These are phyloP conservation scores for Egretta garzetta DNA, from an alignment of 2,113 vertebrate genomes.

Conservation along the genomic window DNA sequence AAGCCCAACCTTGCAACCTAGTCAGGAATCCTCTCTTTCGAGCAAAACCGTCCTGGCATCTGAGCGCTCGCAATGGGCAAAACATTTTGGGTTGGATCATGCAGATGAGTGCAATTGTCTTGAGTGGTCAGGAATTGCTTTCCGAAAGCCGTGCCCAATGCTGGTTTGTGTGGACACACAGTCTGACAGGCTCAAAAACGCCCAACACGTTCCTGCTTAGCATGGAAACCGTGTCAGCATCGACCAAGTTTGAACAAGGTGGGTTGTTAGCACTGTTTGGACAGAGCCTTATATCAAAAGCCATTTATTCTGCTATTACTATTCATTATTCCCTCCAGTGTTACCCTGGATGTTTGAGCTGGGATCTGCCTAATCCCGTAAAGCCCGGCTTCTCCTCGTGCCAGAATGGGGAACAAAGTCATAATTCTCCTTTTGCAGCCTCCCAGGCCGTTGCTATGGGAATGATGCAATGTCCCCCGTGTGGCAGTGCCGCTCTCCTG, in stretches of 20 bases:
- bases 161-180: neutral
- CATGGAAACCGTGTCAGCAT: neutral
- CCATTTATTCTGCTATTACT: constrained; percentile 13
- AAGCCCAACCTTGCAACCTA: neutral
- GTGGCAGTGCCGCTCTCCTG: neutral
- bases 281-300: constrained; percentile 2
- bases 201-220: neutral
- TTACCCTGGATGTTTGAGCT: constrained; percentile 52
- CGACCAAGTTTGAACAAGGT: neutral
- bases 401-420: neutral
- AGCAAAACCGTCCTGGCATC: rapidly evolving
- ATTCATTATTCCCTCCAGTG: constrained; percentile 24
- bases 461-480: neutral
- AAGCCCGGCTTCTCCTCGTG: constrained; percentile 12
- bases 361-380: constrained; percentile 47
- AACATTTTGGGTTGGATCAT: rapidly evolving
- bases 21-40: rapidly evolving
- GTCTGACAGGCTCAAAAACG: neutral
- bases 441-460: constrained; percentile 50
- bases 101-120: neutral
- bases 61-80: rapidly evolving
- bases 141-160: neutral
- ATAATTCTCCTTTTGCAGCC: constrained; percentile 1
- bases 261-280: constrained; percentile 2
- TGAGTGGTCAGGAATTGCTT: neutral